These are phyloP conservation scores for Rhincodon typus DNA, from an alignment of 2,797 vertebrate genomes.

Conservation along the genomic window DNA sequence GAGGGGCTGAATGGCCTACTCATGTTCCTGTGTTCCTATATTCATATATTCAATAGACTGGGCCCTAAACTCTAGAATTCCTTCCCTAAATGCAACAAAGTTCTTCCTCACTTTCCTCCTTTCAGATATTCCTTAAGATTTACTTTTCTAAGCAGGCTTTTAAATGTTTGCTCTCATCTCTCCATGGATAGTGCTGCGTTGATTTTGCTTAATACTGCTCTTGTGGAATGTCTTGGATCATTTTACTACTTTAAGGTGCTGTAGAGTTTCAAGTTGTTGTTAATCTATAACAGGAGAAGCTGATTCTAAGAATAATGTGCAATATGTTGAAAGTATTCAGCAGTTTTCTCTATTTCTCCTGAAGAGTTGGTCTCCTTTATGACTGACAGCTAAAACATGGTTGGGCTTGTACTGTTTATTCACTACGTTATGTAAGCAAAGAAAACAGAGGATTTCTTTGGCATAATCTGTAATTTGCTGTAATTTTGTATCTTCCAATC, in stretches of 20 bases:
- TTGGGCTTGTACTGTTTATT: background rate
- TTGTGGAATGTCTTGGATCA: background rate
- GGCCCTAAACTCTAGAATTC: background rate
- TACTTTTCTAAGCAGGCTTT: background rate
- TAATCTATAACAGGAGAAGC: background rate
- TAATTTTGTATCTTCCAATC: background rate
- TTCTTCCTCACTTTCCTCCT: background rate
- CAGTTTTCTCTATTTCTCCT: background rate
- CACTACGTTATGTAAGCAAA: background rate
- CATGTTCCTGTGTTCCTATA: too few relatives aligned
- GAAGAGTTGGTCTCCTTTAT: background rate
- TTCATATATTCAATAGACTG: background rate
- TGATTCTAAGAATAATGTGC: too few relatives aligned
- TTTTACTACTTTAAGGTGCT: background rate
- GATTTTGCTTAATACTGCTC: background rate
- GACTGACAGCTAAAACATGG: background rate
- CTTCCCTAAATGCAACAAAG: too few relatives aligned
- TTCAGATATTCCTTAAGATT: background rate
- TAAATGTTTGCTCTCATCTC: background rate
- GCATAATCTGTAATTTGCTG: background rate
- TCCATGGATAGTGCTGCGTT: background rate
- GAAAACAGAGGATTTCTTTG: background rate
- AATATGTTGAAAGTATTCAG: background rate
- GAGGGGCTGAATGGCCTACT: too few relatives aligned
- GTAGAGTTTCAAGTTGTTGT: background rate